Evolutionary conservation across 2,888 invertebrate species (phyloP).

Genomic region (Uropetala carovei): DNA sequence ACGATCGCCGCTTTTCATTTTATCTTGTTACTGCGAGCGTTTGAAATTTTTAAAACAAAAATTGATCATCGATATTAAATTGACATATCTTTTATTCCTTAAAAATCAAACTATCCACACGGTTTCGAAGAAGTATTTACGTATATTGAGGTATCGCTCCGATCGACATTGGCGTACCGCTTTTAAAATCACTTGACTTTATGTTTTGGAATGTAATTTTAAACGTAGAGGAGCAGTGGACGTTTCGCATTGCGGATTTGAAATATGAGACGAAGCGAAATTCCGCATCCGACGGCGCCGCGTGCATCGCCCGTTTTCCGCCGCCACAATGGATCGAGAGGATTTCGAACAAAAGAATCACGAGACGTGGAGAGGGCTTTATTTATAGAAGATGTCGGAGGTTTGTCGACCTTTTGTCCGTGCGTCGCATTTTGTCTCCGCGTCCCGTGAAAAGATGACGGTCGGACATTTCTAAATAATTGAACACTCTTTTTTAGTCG

Average conservation of each 20-base stretch:
- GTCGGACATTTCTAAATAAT: background rate
- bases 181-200: background rate
- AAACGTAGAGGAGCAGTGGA: background rate
- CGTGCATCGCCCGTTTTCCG: background rate
- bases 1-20: too few species aligned
- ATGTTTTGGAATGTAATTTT: background rate
- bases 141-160: too few species aligned
- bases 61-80: too few species aligned
- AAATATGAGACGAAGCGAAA: constrained; percentile 16
- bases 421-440: background rate
- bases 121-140: too few species aligned
- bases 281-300: background rate
- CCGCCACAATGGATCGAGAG: constrained; percentile 5
- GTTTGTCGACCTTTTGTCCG: constrained; percentile 25
- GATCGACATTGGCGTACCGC: background rate
- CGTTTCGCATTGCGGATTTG: background rate
- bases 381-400: background rate
- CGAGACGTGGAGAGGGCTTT: background rate
- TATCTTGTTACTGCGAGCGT: too few species aligned
- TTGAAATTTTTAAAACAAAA: too few species aligned
- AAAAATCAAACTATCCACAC: too few species aligned
- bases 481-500: background rate
- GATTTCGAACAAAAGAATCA: constrained; percentile 3
- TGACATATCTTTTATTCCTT: too few species aligned
- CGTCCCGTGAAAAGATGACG: background rate